A percentile compares a stretch with the other conserved stretches of the same genome.
Evolutionary conservation across 2,113 vertebrate genomes (phyloP).

Genomic region (Rafetus swinhoei): DNA sequence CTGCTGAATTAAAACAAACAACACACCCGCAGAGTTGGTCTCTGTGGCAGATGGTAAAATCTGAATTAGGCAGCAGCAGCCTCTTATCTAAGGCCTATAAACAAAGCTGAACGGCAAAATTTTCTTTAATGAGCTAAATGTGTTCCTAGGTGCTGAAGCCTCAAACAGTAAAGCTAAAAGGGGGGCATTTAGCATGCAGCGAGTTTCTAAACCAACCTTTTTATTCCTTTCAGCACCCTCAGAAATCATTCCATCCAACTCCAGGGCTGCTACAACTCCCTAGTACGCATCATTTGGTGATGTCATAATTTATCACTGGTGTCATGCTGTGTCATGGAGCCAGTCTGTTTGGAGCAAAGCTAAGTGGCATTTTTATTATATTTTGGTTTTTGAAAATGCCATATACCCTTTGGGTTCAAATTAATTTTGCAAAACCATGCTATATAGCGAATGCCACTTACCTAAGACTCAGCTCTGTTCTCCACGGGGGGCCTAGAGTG

Average conservation of each 20-base stretch:
- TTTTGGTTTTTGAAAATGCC: background rate
- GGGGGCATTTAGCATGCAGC: background rate
- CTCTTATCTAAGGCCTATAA: constrained; percentile 14
- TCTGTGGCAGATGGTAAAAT: constrained; percentile 71
- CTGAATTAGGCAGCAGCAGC: constrained; percentile 43
- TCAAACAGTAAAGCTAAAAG: background rate
- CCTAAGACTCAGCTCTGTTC: accelerated
- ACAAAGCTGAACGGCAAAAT: constrained; percentile 31
- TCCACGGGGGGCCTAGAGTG: background rate
- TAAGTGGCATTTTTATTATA: background rate
- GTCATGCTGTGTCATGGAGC: background rate
- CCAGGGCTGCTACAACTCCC: background rate
- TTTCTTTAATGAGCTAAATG: constrained; percentile 1
- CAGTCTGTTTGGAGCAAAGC: background rate
- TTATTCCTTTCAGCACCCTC: background rate
- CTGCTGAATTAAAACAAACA: constrained; percentile 17
- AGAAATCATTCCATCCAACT: background rate
- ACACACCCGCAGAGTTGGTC: constrained; percentile 42
- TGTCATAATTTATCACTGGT: background rate
- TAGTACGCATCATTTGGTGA: accelerated
- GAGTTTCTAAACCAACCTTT: background rate
- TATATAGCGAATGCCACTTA: background rate
- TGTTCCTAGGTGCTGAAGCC: background rate
- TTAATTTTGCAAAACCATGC: background rate
- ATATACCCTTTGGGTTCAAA: accelerated